phyloP scores from a whole-genome alignment of 2,888 invertebrate species.

The Trichopria drosophilae region DNA sequence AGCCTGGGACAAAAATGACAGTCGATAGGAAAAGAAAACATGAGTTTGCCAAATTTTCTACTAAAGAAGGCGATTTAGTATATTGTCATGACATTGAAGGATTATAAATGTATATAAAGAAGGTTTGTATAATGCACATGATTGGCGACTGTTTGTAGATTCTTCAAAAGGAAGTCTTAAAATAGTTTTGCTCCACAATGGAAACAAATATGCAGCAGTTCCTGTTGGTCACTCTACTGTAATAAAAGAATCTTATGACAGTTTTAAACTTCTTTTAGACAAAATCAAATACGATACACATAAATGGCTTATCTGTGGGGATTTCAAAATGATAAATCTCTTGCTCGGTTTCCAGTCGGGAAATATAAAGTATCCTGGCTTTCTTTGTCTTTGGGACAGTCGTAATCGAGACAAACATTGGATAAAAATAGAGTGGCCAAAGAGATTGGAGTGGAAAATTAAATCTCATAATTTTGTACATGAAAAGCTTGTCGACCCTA shows the following conservation, averaged over 20 bases:
- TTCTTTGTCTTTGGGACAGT: constrained; percentile 15
- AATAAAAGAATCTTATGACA: not conserved
- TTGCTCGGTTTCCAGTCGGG: constrained; percentile 30
- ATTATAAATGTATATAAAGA: not conserved
- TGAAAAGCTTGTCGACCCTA: constrained; percentile 4
- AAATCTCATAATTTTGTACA: constrained; percentile 1
- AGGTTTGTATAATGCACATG: not conserved
- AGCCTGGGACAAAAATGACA: not conserved
- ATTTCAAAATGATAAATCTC: constrained; percentile 32
- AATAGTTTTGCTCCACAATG: not conserved
- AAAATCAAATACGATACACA: constrained; percentile 32
- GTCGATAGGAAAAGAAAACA: not conserved
- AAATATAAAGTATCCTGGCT: constrained; percentile 10
- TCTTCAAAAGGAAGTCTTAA: not conserved
- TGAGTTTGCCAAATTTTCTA: not conserved
- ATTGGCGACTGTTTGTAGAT: not conserved
- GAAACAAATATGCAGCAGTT: not conserved
- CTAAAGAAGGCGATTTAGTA: not conserved
- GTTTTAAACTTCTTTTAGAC: too few relatives aligned
- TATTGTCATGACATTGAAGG: not conserved
- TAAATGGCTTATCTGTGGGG: constrained; percentile 32
- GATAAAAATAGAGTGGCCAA: constrained; percentile 3
- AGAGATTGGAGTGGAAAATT: constrained; percentile 11
- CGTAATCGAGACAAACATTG: constrained; percentile 3
- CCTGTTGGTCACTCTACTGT: not conserved